Conservation (phyloP, 2,113 vertebrate genomes). For the Sinocyclocheilus maitianheensis region DNA sequence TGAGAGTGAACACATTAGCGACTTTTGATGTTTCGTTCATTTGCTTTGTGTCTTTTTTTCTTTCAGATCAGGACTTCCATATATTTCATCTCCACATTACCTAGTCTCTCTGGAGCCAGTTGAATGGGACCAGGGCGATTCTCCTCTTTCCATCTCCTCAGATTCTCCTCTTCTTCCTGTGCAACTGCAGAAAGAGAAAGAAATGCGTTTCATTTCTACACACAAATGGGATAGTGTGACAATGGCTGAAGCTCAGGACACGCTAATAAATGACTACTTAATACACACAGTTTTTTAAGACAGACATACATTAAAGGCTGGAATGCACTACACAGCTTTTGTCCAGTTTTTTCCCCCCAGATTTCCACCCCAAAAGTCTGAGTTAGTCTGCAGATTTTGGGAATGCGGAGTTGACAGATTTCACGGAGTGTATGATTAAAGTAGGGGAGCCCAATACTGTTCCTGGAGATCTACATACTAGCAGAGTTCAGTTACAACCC, state of each 20-base stretch:
- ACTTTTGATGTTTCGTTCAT: constrained; percentile 4
- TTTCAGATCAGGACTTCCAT: background rate
- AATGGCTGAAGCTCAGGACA: background rate
- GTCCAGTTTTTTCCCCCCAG: no score
- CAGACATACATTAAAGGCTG: no score
- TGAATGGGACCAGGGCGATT: constrained; percentile 67
- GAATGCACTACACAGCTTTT: no score
- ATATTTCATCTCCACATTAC: constrained; percentile 62
- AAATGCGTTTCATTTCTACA: background rate
- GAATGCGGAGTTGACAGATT: no score
- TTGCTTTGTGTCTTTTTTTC: background rate
- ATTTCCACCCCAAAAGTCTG: no score
- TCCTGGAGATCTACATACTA: no score
- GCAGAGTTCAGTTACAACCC: no score
- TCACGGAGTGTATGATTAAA: no score
- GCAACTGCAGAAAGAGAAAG: constrained; percentile 70
- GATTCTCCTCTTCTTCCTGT: constrained; percentile 75
- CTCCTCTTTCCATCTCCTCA: constrained; percentile 73
- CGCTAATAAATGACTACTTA: background rate
- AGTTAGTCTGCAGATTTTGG: no score
- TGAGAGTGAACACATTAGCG: constrained; percentile 36
- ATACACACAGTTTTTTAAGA: background rate
- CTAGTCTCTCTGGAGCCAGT: constrained; percentile 72
- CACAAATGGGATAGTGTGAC: background rate
- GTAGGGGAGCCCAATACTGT: no score